These are phyloP conservation scores for Acleris holmiana DNA, from an alignment of 2,888 invertebrate genomes.

Conservation along the genomic window DNA sequence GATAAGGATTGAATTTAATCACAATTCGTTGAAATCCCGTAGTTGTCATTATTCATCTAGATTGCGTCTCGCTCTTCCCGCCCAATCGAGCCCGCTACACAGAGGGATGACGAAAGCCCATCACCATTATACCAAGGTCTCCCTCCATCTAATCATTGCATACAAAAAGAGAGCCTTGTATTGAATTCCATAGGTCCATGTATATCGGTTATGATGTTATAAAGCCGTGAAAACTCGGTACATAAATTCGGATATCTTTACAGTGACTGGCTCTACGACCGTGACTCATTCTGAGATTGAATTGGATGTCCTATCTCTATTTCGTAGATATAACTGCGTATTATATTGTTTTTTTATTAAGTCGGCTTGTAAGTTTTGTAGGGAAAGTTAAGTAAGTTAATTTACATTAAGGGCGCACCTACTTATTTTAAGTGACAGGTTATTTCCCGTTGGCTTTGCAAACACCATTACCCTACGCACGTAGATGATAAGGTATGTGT, in stretches of 20 bases:
- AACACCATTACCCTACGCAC: not conserved
- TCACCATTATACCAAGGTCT: slow-evolving; percentile 41
- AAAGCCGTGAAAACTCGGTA: slow-evolving; percentile 30
- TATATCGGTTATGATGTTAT: slow-evolving; percentile 6
- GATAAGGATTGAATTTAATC: too few species aligned
- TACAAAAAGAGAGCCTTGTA: not conserved
- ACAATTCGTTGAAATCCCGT: not conserved
- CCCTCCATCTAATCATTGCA: not conserved
- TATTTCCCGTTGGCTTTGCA: not conserved
- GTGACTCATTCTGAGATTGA: slow-evolving; percentile 36
- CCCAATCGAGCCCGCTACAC: slow-evolving; percentile 43
- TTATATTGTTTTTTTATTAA: too few species aligned
- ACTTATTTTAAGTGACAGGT: not conserved
- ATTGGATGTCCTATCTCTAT: slow-evolving; percentile 14
- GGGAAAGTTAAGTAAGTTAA: too few species aligned
- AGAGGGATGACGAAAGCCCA: slow-evolving; percentile 44
- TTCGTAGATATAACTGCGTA: not conserved
- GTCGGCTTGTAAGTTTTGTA: too few species aligned
- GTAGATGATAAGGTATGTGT: too few species aligned
- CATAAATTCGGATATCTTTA: slow-evolving; percentile 38
- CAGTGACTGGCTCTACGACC: slow-evolving; percentile 39
- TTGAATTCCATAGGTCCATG: slow-evolving; percentile 7
- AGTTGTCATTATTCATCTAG: slow-evolving; percentile 21
- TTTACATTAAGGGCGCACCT: too few species aligned
- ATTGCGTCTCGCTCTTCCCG: slow-evolving; percentile 56